Percentiles rank a stretch among this genome's conserved stretches.
These are phyloP conservation scores for Microplitis demolitor DNA, from an alignment of 1,140 invertebrate genomes.

Conservation along the genomic window DNA sequence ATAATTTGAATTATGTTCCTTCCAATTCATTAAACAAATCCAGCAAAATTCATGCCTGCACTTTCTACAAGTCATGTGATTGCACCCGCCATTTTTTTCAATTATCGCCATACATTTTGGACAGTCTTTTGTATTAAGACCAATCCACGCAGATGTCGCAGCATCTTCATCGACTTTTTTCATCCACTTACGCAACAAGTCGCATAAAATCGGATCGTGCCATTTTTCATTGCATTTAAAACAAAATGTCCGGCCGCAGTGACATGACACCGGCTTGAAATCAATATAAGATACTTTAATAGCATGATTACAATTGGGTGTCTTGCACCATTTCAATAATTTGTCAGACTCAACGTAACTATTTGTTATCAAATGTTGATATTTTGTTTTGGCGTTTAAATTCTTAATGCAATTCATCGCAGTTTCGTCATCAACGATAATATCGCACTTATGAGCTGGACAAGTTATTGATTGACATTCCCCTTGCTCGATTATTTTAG, in stretches of 20 bases:
- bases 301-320: conserved; percentile 94
- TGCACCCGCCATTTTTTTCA: conserved; percentile 98
- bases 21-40: conserved; percentile 98
- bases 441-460: conserved; percentile 89
- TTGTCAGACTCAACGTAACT: conserved; percentile 99
- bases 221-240: conserved; percentile 97
- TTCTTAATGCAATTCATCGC: conserved; percentile 93
- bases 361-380: conserved; percentile 97
- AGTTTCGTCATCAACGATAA: conserved; percentile 94
- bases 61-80: conserved; percentile 99
- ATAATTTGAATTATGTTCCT: conserved; percentile 96
- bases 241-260: conserved; percentile 93
- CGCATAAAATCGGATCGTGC: conserved; percentile 98
- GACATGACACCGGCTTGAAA: conserved; percentile 88
- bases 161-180: conserved; percentile 99
- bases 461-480: conserved; percentile 95
- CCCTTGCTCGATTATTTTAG: conserved; percentile 97
- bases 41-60: conserved; percentile 99
- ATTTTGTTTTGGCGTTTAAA: conserved; percentile 91
- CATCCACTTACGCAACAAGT: conserved; percentile 93
- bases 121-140: conserved; percentile 99
- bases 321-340: conserved; percentile 95
- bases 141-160: conserved; percentile 99
- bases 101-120: conserved; percentile 99
- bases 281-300: conserved; percentile 94